Conservation (phyloP, 2,888 invertebrate species). For the Chaetogeoica ovagalla region DNA sequence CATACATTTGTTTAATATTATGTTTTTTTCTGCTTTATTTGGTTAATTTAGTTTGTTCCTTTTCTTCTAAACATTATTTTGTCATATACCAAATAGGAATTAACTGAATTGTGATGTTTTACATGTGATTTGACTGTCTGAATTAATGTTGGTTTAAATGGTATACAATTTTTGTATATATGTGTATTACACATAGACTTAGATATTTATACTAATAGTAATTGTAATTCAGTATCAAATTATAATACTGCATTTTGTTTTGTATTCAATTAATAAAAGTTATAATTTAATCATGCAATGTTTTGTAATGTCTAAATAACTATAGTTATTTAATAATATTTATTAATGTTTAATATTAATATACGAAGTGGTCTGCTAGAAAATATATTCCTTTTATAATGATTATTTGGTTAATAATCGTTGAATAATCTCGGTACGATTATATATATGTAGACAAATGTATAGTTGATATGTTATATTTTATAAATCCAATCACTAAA, state of each 20-base stretch:
- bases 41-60: constrained; percentile 45
- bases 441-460: background rate
- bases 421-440: background rate
- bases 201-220: constrained; percentile 28
- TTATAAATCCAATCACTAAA: background rate
- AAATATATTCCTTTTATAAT: background rate
- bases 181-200: constrained; percentile 12
- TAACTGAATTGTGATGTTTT: constrained; percentile 50
- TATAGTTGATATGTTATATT: background rate
- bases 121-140: constrained; percentile 45
- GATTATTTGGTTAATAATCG: background rate
- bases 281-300: constrained; percentile 2
- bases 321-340: background rate
- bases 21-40: constrained; percentile 27
- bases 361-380: constrained; percentile 1
- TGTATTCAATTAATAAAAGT: constrained; percentile 18
- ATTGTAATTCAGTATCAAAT: constrained; percentile 28
- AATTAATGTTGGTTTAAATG: constrained; percentile 40
- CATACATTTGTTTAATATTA: constrained; percentile 8
- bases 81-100: constrained; percentile 50
- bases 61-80: constrained; percentile 31
- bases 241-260: constrained; percentile 15
- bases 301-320: constrained; percentile 8
- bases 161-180: constrained; percentile 26
- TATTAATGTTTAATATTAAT: background rate